Conservation (phyloP, 2,113 vertebrate species). For the Nicator chloris region DNA sequence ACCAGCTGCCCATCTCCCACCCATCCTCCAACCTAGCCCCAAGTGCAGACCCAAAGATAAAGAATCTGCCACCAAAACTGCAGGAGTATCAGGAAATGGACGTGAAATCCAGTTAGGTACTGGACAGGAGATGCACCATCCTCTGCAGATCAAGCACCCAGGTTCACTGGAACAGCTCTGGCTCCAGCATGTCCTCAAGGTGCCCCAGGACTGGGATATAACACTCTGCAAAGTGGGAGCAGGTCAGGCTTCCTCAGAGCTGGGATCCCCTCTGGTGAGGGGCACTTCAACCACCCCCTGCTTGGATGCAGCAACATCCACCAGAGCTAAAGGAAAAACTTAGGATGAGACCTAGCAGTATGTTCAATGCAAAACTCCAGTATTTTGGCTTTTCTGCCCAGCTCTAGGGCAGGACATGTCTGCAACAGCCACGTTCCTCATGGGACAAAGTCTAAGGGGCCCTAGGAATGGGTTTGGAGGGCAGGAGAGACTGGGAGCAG, state of each 20-base stretch:
- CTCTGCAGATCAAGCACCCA: rapidly evolving
- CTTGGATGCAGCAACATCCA: too few species aligned
- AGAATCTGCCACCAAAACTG: not conserved
- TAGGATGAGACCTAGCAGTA: too few species aligned
- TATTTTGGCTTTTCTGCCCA: not conserved
- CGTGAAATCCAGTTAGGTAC: not conserved
- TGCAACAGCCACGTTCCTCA: not conserved
- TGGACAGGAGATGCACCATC: not conserved
- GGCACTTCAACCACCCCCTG: not conserved
- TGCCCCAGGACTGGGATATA: not conserved
- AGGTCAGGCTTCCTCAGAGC: not conserved
- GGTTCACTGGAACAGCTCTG: not conserved
- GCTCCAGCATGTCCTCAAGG: not conserved
- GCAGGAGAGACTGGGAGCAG: not conserved
- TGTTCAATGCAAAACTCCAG: rapidly evolving
- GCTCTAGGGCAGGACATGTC: not conserved
- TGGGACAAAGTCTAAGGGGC: slow-evolving; percentile 35
- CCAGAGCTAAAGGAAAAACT: not conserved
- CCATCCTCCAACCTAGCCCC: not conserved
- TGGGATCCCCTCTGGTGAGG: not conserved
- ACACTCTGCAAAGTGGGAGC: not conserved
- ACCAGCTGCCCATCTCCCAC: rapidly evolving
- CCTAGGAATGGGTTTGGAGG: not conserved
- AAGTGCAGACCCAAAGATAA: not conserved
- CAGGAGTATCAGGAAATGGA: not conserved